Percentiles rank a stretch among this genome's conserved stretches.
These are phyloP conservation scores for Cyphomyrus plagiostoma DNA, from an alignment of 2,113 vertebrate genomes.

Conservation along the genomic window DNA sequence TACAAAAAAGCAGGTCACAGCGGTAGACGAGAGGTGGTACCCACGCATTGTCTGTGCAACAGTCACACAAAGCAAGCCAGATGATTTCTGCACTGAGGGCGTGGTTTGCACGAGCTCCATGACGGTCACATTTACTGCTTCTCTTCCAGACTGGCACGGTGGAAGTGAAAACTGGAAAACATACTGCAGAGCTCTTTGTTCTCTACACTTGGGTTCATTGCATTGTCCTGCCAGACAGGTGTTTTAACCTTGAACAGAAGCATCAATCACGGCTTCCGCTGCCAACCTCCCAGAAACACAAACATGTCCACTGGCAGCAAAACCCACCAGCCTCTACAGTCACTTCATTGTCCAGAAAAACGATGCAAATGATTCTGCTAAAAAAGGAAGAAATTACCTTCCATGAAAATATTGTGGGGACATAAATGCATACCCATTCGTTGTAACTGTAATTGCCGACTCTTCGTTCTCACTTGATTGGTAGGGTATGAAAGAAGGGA, in stretches of 20 bases:
- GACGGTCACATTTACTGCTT: not conserved
- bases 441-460: not conserved
- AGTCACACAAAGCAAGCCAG: not conserved
- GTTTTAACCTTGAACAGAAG: slow-evolving; percentile 22
- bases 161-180: not conserved
- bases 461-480: not conserved
- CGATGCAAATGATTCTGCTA: not conserved
- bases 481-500: slow-evolving; percentile 44
- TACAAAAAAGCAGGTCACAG: not conserved
- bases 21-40: slow-evolving; percentile 1
- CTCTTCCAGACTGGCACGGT: not conserved
- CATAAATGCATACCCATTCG: not conserved
- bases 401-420: not conserved
- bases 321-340: not conserved
- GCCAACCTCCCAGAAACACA: not conserved
- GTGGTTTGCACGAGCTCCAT: not conserved
- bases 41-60: not conserved
- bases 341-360: not conserved
- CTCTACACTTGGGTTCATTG: not conserved
- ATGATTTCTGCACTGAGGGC: not conserved
- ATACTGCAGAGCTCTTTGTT: not conserved
- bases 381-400: not conserved
- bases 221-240: slow-evolving; percentile 14
- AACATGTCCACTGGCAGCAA: not conserved
- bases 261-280: slow-evolving; percentile 18